phyloP scores from a whole-genome alignment of 2,888 invertebrate genomes.

The Harpagoxenus sublaevis region DNA sequence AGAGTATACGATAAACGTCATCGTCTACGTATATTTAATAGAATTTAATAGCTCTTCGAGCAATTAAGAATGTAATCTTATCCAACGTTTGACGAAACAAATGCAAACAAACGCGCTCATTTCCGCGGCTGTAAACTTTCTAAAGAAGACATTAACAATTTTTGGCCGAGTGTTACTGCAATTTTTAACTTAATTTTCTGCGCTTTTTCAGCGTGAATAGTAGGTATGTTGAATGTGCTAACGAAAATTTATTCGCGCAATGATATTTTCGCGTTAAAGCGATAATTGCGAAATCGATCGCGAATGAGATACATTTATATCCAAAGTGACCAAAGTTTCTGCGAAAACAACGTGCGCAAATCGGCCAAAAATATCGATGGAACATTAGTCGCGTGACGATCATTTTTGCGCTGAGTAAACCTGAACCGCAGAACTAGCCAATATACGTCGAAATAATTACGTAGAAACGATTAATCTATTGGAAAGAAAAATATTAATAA shows the following conservation, averaged over 20 bases:
- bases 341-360: not conserved
- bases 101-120: constrained; percentile 2
- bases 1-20: not conserved
- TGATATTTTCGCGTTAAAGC: not conserved
- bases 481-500: not conserved
- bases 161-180: not conserved
- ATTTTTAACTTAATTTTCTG: not conserved
- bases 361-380: not conserved
- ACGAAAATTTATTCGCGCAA: not conserved
- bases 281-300: not conserved
- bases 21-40: not conserved
- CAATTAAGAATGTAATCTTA: constrained; percentile 32
- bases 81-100: constrained; percentile 1
- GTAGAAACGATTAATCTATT: not conserved
- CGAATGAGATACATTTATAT: not conserved
- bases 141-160: not conserved
- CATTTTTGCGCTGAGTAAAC: not conserved
- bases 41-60: not conserved
- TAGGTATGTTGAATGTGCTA: not conserved
- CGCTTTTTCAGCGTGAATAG: not conserved
- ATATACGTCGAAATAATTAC: not conserved
- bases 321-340: not conserved
- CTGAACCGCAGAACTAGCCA: too few species aligned
- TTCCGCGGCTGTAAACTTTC: not conserved
- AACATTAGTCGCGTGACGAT: not conserved